Base-by-base conservation (phyloP, 2,797 vertebrate genomes). In the Melanotaenia nigrans region DNA sequence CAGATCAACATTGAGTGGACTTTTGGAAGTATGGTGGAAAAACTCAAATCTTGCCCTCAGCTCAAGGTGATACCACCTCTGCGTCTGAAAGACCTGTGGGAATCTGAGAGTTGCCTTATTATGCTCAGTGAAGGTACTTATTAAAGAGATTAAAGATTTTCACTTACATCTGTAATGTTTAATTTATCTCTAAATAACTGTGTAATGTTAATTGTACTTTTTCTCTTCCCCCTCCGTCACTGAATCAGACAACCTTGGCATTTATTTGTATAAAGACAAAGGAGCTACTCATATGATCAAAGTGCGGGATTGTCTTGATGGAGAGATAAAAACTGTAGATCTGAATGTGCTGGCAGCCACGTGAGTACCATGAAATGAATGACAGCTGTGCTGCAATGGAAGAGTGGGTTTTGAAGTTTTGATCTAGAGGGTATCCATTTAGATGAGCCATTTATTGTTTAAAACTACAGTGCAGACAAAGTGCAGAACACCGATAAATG, bases 61-160 rank as follows among this genome's bases (percentile, higher is more conserved):
- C 77, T 93, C 51, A 59, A 57, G n/a, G 73, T 91, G 36, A 81
- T 64, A 25, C 87, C 91, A 14, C 82, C 92, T 14, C 69, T 92
- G 12, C 77, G 18, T 22, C 62, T 93, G 36, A 90, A 89, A 78
- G 40, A n/a, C 0, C 14, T 89, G 1, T 91, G 91, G 54, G 1
- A n/a, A 0, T 10, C 1, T 16, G 4, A 1, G 0, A 9, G 6
- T 0, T 14, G 22, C 4, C 78, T 91, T 25, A 40, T 92, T 49
- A 59, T 85, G 2, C 71, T 93, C 0, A 85, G 71, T 71, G 65
- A 90, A 86, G 89, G 91, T 92, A 87, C 24, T 36, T 0, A n/a
- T n/a, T n/a, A n/a, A n/a, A n/a, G 0, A 45, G 49, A 0, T 73
- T 65, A 22, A 7, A 3, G 24, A 36, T 30, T 40, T 35, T 55